Percentiles rank a stretch among this genome's conserved stretches.
These are phyloP conservation scores for Pararge aegeria DNA, from an alignment of 1,140 invertebrate species.

Conservation along the genomic window DNA sequence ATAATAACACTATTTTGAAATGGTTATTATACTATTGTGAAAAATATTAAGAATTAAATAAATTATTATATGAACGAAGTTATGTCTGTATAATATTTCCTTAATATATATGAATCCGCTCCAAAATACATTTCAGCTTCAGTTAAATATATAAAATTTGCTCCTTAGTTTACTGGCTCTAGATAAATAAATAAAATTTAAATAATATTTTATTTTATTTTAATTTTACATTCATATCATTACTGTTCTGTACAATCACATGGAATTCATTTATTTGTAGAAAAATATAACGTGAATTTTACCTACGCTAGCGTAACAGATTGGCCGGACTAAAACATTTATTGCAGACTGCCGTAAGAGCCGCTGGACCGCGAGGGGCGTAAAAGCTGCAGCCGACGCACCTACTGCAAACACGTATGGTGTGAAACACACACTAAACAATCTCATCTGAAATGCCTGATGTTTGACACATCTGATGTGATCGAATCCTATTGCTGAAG, in stretches of 20 bases:
- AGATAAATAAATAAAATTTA: conserved; percentile 63
- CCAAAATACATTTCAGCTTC: conserved; percentile 26
- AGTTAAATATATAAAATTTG: conserved; percentile 32
- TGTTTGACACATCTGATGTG: too few relatives aligned
- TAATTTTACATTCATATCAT: conserved; percentile 40
- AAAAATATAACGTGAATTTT: conserved; percentile 55
- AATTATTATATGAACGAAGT: too few relatives aligned
- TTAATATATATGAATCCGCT: conserved; percentile 4
- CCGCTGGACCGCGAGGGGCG: too few relatives aligned
- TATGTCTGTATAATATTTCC: not conserved
- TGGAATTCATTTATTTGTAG: conserved; percentile 54
- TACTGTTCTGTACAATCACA: conserved; percentile 34
- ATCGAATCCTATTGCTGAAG: too few relatives aligned
- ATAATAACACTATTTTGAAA: too few relatives aligned
- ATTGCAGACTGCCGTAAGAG: conserved; percentile 1
- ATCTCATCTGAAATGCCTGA: too few relatives aligned
- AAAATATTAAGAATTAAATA: too few relatives aligned
- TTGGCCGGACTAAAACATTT: conserved; percentile 29
- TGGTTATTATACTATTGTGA: too few relatives aligned
- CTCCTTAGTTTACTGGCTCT: conserved; percentile 47
- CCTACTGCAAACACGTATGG: too few relatives aligned
- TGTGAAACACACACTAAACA: too few relatives aligned
- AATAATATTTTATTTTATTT: conserved; percentile 40
- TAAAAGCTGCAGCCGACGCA: too few relatives aligned
- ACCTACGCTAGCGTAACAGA: conserved; percentile 29